Evolutionary conservation across 2,888 invertebrate genomes (phyloP), one percentile per base, ranked within the genome.

Genomic region (Stenichneumon culpator): DNA sequence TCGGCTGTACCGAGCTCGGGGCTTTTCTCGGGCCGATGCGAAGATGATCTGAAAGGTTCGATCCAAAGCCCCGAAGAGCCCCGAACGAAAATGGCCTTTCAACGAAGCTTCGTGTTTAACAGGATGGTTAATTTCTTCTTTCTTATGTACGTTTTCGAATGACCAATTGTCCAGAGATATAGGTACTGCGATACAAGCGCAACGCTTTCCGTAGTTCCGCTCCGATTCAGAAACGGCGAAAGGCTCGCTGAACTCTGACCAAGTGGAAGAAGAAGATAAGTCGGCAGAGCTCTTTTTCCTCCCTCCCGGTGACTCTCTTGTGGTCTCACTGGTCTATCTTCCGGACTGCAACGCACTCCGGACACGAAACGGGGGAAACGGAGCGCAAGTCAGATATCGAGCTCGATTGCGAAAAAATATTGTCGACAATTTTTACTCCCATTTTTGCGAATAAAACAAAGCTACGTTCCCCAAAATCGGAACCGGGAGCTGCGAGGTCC

Each of bases 201-300:
- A 39, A 28, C 14, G 3, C 5, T 60, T 22, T 60, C 22, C 54
- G 28, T 28, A 60, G 28, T 60, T 60, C 6, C 60, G 14, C n/a
- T 63, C n/a, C 14, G n/a, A 63, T 63, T 16, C 3, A 5, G 44
- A 39, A 80, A 36, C 19, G 52, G 6, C 28, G 28, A 57, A 63
- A 69, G 57, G 32, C 50, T 82, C 78, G 72, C 52, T 84, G 86
- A 77, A 85, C 75, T 79, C 82, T 47, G 72, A 2, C 74, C 86
- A 80, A 83, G 87, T 82, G 86, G 82, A 87, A 84, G 74, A 79
- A 36, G 14, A 54, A 83, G 86, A 87, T 87, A 87, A 86, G 79
- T 82, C 69, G 22, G 57, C 47, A 39, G 79, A 50, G 47, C 6
- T 44, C 57, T 36, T 9, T 57, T 22, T 16, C 28, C 28, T n/a